A percentile compares a stretch with the other conserved stretches of the same genome.
Evolutionary conservation across 2,797 vertebrate genomes (phyloP).

Genomic region (Gallirallus australis): DNA sequence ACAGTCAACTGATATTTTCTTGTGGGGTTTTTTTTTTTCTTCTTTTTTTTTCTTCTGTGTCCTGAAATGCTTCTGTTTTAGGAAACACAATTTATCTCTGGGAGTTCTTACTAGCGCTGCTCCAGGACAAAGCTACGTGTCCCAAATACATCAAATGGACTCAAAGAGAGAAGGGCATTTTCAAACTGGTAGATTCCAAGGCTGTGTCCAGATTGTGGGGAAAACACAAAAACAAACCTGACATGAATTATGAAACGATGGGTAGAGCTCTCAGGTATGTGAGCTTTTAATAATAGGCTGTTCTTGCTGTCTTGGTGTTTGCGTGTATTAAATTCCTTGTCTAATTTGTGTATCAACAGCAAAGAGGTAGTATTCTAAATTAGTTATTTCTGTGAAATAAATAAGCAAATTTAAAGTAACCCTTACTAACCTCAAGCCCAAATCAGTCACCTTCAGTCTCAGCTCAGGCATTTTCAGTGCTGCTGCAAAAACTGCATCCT

Average conservation of each 20-base stretch:
- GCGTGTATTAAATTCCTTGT: neutral
- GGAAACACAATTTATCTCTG: slow-evolving; percentile 97
- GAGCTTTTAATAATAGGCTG: neutral
- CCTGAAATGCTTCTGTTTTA: slow-evolving; percentile 68
- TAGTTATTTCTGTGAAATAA: neutral
- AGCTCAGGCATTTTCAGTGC: neutral
- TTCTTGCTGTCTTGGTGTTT: slow-evolving; percentile 2
- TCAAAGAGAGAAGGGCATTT: slow-evolving; percentile 92
- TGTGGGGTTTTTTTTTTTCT: neutral
- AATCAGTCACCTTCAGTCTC: neutral
- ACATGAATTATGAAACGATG: slow-evolving; percentile 99
- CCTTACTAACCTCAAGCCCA: neutral
- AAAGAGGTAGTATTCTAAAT: neutral
- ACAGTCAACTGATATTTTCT: neutral
- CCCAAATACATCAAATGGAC: slow-evolving; percentile 99
- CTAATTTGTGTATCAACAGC: neutral
- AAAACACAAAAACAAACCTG: slow-evolving; percentile 98
- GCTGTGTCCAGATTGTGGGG: slow-evolving; percentile 95
- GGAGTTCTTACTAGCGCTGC: slow-evolving; percentile 95
- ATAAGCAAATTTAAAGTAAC: neutral
- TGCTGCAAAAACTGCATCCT: neutral
- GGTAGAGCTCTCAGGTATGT: slow-evolving; percentile 94
- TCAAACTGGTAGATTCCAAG: slow-evolving; percentile 97
- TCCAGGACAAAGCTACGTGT: slow-evolving; percentile 94
- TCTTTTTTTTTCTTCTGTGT: neutral